Conservation (phyloP, 1,140 invertebrate species). For the Lutraria rhynchaena region DNA sequence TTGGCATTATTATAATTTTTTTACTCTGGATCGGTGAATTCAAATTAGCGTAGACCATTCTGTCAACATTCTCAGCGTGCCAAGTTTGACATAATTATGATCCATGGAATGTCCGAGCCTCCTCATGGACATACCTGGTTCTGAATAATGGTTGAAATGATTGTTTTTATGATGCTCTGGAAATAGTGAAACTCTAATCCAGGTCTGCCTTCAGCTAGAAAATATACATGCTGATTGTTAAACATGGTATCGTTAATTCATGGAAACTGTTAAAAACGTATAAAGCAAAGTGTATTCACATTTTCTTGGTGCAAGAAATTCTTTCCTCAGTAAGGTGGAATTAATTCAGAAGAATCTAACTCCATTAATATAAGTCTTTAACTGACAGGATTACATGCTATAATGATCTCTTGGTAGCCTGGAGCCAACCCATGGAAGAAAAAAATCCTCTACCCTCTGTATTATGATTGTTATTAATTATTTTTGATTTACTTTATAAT, state of each 20-base stretch:
- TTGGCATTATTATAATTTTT: no score
- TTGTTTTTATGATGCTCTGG: conserved; percentile 8
- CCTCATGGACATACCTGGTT: conserved; percentile 13
- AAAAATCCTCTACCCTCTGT: background rate
- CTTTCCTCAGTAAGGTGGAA: background rate
- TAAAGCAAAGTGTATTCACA: conserved; percentile 33
- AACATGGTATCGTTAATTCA: no score
- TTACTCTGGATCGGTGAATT: no score
- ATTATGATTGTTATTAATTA: no score
- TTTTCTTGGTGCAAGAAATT: conserved; percentile 35
- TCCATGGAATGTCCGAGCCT: conserved; percentile 1
- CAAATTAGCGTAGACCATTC: no score
- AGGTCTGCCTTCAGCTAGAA: background rate
- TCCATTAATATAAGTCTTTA: conserved; percentile 1
- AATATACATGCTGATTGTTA: conserved; percentile 14
- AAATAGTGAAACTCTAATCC: background rate
- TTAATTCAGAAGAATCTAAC: conserved; percentile 20
- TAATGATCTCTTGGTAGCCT: background rate
- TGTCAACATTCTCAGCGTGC: no score
- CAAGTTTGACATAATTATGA: conserved; percentile 26
- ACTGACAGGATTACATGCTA: background rate
- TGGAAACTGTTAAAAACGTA: conserved; percentile 24
- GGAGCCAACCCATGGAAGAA: background rate
- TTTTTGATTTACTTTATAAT: no score
- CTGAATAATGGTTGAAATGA: background rate